Evolutionary conservation across 2,113 vertebrate genomes (phyloP), one percentile per base, ranked within the genome.

Genomic region (Sinocyclocheilus rhinocerous): DNA sequence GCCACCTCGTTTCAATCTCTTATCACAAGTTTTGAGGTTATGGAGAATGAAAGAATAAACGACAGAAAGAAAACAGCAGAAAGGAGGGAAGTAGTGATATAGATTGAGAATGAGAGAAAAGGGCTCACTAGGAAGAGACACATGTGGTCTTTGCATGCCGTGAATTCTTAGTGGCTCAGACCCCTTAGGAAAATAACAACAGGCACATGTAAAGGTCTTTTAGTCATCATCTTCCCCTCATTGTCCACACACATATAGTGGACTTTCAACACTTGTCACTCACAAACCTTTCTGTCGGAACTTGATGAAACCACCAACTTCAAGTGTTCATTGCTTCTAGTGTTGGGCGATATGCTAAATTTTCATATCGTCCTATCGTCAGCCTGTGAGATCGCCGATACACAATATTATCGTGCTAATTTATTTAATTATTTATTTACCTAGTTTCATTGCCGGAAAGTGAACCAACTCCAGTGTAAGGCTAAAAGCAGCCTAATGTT

Each of bases 181-280:
- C 92, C 94, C 92, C 91, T 94, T 73, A 91, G 92, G 91, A 94
- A 94, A 94, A 93, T 91, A 93, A 93, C 91, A 93, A 92, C 92
- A 93, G 92, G 87, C 88, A 77, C 70, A 89, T 88, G 91, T 91
- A 89, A 94, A 94, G 92, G 91, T 93, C 92, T 91, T 83, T 5
- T 70, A 82, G 79, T 87, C 76, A 84, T 61, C 84, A 86, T 81
- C 29, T 20, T 72, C 45, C 52, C n/a, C 39, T 61, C 78, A 73
- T 24, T 29, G 29, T 29, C 29, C 29, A 3, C 24, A 78, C n/a
- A 33, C 84, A 24, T 42, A 42, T 42, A 80, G 55, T 7, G 29
- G 5, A 22, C 18, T 78, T 39, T 59, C 11, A 22, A 59, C 76
- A 42, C 55, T 42, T 42, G 39, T 36, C 29, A 12, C 39, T 39